These are phyloP conservation scores for Drepanosiphum platanoidis DNA, from an alignment of 2,888 invertebrate genomes.

Conservation along the genomic window DNA sequence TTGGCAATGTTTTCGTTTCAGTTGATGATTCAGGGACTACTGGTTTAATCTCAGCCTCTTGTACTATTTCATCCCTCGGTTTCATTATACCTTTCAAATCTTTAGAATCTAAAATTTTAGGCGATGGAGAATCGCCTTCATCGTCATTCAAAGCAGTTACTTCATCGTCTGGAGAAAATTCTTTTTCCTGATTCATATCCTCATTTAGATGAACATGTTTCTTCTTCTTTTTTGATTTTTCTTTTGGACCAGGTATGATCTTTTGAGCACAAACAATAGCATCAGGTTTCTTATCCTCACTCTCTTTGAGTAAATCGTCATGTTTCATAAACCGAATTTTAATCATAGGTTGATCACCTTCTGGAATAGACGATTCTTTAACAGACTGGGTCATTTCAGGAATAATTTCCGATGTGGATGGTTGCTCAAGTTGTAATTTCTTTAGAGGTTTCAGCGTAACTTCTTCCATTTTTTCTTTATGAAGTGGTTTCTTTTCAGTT, in stretches of 20 bases:
- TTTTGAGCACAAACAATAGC: conserved; percentile 37
- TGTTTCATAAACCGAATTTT: conserved; percentile 56
- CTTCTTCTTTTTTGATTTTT: neutral
- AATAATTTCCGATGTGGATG: conserved; percentile 60
- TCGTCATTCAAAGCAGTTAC: conserved; percentile 46
- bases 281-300: neutral
- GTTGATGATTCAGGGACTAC: neutral
- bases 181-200: conserved; percentile 58
- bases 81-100: conserved; percentile 37
- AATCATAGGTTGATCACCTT: conserved; percentile 26
- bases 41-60: neutral
- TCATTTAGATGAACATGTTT: conserved; percentile 63
- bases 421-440: conserved; percentile 64
- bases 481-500: conserved; percentile 66
- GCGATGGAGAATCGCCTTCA: neutral
- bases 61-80: neutral
- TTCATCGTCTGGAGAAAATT: conserved; percentile 49
- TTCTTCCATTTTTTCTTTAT: conserved; percentile 64
- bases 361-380: neutral
- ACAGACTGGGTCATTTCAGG: neutral
- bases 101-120: neutral
- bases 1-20: neutral
- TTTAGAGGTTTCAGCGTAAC: conserved; percentile 49
- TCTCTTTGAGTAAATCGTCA: neutral
- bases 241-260: conserved; percentile 1